Base-by-base conservation (phyloP, 1,140 invertebrate genomes). In the Antheraea mylitta region DNA sequence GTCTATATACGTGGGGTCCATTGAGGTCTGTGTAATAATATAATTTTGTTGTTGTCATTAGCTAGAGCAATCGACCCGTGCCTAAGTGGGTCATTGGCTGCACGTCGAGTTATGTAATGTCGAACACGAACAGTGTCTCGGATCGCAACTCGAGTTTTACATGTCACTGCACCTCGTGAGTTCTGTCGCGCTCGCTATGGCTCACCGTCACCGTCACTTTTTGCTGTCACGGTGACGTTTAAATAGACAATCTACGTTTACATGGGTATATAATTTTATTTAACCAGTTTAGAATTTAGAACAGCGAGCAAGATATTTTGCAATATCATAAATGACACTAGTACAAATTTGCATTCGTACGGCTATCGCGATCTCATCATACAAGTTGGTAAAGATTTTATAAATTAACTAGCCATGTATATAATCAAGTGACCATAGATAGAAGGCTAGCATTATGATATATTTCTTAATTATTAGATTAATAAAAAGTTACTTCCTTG, bases 31-130 rank as follows among this genome's bases (percentile, higher is more conserved):
- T 30, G 64, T 38, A 62, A 22, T 62, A 61, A 45, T 70, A 71
- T 72, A 72, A 72, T 80, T 83, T 78, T 81, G 79, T 83, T 81
- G 77, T 87, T 87, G 80, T 86, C 76, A 77, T 82, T 85, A 83
- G 78, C 68, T 82, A 66, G 70, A 82, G 84, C 76, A 82, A 79
- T 82, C 76, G 71, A 59, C 64, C 68, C 67, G 69, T 72, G 71
- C 18, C 70, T 80, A 90, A 87, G 82, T 91, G 73, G 85, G 87
- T 87, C 89, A 91, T 91, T 89, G 89, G 84, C 85, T 91, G 83
- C 89, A 91, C 85, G 85, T 89, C 82, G 81, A 64, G 68, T 91
- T 87, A 87, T 84, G 87, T 87, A 91, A 91, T 74, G 66, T 77
- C 72, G 74, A 79, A 79, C 77, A 68, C 72, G 74, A 79, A 79